phyloP scores from a whole-genome alignment of 2,888 invertebrate species.

The Hypomecis atomaria region DNA sequence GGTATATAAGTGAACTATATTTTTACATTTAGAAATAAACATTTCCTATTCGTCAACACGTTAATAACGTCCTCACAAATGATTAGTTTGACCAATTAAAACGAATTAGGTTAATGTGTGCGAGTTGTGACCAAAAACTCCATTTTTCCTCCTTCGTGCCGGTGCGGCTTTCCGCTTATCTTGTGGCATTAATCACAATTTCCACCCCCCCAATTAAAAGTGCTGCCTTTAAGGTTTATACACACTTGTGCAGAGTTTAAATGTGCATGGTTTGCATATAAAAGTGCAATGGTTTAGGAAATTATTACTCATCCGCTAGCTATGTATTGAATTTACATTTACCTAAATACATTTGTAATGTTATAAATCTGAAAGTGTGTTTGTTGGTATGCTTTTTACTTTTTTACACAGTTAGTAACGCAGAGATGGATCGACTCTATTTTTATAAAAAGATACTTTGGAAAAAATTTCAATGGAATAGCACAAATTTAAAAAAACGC shows the following conservation, averaged over 20 bases:
- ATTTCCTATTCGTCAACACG: background rate
- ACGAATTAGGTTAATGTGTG: slow-evolving; percentile 84
- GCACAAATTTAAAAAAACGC: too few species aligned
- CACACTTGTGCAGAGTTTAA: slow-evolving; percentile 4
- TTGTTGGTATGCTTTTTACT: too few species aligned
- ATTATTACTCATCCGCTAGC: too few species aligned
- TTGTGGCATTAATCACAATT: slow-evolving; percentile 82
- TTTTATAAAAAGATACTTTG: too few species aligned
- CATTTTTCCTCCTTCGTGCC: slow-evolving; percentile 70
- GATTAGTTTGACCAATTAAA: slow-evolving; percentile 81
- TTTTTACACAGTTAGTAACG: too few species aligned
- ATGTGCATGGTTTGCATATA: background rate
- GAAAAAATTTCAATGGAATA: too few species aligned
- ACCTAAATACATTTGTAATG: too few species aligned
- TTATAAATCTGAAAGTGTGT: too few species aligned
- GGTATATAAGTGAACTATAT: too few species aligned
- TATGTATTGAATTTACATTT: too few species aligned
- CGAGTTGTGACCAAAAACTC: slow-evolving; percentile 71
- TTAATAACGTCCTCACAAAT: slow-evolving; percentile 71
- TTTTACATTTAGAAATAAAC: too few species aligned
- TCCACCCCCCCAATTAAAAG: slow-evolving; percentile 83
- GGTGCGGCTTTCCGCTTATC: slow-evolving; percentile 71
- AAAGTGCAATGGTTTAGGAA: background rate
- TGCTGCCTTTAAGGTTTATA: slow-evolving; percentile 42
- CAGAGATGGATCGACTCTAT: too few species aligned